phyloP scores from a whole-genome alignment of 2,888 invertebrate genomes.

The Frankliniella intonsa region DNA sequence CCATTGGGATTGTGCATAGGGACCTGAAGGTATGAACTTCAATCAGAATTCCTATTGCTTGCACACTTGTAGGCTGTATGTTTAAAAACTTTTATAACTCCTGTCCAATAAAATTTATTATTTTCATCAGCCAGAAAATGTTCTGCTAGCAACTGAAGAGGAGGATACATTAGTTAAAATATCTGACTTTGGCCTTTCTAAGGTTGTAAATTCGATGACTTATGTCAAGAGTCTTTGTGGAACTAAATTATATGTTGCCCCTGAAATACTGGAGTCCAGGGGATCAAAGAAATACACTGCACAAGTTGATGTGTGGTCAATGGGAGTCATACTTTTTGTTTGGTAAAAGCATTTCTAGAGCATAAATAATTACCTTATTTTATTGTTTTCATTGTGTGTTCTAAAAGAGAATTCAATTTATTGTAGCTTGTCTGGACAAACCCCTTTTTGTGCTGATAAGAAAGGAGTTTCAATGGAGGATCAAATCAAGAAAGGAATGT shows the following conservation, averaged over 20 bases:
- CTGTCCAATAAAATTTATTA: background rate
- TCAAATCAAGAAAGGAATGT: background rate
- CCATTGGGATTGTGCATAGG: background rate
- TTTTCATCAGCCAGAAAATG: background rate
- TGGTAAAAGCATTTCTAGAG: background rate
- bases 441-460: background rate
- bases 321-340: background rate
- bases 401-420: background rate
- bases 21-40: background rate
- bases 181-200: conserved; percentile 4
- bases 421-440: background rate
- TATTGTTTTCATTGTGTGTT: background rate
- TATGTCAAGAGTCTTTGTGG: background rate
- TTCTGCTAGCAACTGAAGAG: background rate
- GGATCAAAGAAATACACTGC: background rate
- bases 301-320: background rate
- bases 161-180: background rate
- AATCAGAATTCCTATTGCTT: background rate
- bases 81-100: background rate
- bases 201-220: background rate
- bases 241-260: background rate
- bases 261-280: background rate
- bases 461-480: background rate
- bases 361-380: background rate
- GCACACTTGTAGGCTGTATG: background rate